Conservation (phyloP, 1,140 invertebrate genomes). For the Trichomalopsis sarcophagae region DNA sequence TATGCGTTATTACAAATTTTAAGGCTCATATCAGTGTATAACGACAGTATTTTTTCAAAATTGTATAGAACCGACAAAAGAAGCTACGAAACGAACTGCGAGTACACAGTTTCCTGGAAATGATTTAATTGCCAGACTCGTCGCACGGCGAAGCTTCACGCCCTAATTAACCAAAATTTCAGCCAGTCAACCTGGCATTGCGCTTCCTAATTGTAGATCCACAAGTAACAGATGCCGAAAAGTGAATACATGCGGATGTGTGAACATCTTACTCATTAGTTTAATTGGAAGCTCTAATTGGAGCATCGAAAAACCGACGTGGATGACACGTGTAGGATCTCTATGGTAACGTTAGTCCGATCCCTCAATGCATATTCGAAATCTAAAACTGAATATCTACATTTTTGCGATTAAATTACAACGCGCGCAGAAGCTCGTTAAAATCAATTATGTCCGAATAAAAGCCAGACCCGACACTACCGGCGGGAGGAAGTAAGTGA, state of each 20-base stretch:
- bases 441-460: no score
- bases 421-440: no score
- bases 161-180: constrained; percentile 8
- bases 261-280: constrained; percentile 26
- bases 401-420: no score
- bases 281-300: constrained; percentile 32
- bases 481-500: neutral
- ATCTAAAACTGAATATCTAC: no score
- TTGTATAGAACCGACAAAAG: neutral
- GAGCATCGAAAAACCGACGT: neutral
- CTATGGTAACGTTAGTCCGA: neutral
- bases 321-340: neutral
- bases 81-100: neutral
- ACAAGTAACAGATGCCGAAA: constrained; percentile 4
- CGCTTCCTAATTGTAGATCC: neutral
- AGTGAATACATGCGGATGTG: neutral
- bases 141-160: neutral
- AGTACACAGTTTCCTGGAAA: neutral
- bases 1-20: no score
- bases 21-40: no score
- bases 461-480: no score
- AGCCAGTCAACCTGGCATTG: neutral
- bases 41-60: neutral
- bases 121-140: neutral
- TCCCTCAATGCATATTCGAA: no score